Base-by-base conservation (phyloP, 2,797 vertebrate species). In the Clamator glandarius region DNA sequence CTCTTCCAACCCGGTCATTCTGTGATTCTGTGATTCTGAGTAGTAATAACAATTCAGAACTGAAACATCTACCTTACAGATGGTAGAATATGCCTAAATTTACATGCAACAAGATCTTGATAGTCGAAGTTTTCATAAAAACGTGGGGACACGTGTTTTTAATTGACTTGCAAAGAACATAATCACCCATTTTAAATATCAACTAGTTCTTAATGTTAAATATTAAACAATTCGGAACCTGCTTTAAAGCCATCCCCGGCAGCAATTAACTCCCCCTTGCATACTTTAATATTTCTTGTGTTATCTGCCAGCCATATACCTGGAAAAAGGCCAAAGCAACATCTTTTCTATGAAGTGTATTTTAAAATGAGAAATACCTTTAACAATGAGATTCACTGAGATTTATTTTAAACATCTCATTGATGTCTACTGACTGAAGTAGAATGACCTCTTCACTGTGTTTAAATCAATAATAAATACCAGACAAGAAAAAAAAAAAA, bases 101-200 rank as follows among this genome's bases (percentile, higher is more conserved):
- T 82, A 70, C 12, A 75, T 75, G 29, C 8, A 68, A 63, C 50
- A 77, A 15, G 5, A 15, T 88, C 16, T 54, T 58, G 7, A 14
- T 92, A 77, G 76, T 76, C 90, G 54, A 92, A 91, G 55, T 48
- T 87, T 78, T 77, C 87, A 68, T 94, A 89, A 28, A 66, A 93
- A 77, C 25, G 24, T 58, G 79, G 26, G 6, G 62, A 50, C 80
- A 84, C 8, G 55, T 86, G 90, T n/a, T 80, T 95, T 87, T 80
- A 81, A 91, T 87, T 94, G 15, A 89, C 92, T 64, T 39, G 25
- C 15, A 66, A 88, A 93, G 26, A 76, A 48, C 54, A 55, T 73
- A 82, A 80, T 86, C 54, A 89, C 61, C 46, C 94, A 44, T 84
- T 96, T 93, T 52, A 66, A 88, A 92, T 44, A 81, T 54, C 61